A percentile compares a stretch with the other conserved stretches of the same genome.
phyloP scores from a whole-genome alignment of 23 tunicate species.

The Styela plicata region DNA sequence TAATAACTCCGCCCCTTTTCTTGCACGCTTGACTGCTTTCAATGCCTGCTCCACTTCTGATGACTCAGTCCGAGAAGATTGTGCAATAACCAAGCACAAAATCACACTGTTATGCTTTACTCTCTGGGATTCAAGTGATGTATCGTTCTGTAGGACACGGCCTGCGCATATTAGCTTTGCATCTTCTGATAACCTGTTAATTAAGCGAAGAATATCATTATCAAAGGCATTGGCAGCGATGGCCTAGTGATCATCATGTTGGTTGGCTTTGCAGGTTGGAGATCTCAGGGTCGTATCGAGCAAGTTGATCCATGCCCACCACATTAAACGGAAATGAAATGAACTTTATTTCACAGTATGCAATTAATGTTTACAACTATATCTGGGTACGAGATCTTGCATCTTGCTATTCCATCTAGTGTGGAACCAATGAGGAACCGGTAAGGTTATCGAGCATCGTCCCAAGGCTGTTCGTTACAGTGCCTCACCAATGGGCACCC shows the following conservation, averaged over 20 bases:
- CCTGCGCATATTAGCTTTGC: slow-evolving; percentile 59
- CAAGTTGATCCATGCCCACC: too few relatives aligned
- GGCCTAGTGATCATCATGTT: too few relatives aligned
- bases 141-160: slow-evolving; percentile 33
- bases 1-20: slow-evolving; percentile 71
- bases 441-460: too few relatives aligned
- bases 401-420: too few relatives aligned
- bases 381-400: too few relatives aligned
- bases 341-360: too few relatives aligned
- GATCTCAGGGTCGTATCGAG: neutral
- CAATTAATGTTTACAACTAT: too few relatives aligned
- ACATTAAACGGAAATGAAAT: too few relatives aligned
- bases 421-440: too few relatives aligned
- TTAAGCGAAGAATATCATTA: neutral
- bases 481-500: too few relatives aligned
- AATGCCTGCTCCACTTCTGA: slow-evolving; percentile 44
- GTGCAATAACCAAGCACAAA: slow-evolving; percentile 51
- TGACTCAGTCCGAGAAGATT: slow-evolving; percentile 24
- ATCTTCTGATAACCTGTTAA: slow-evolving; percentile 4
- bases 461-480: too few relatives aligned
- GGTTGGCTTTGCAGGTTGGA: neutral
- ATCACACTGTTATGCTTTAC: slow-evolving; percentile 60
- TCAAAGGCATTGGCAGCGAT: neutral
- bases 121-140: slow-evolving; percentile 36
- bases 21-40: slow-evolving; percentile 50